A percentile compares a stretch with the other conserved stretches of the same genome.
Conservation (phyloP, 2,797 vertebrate species). For the Scarus forsteni region DNA sequence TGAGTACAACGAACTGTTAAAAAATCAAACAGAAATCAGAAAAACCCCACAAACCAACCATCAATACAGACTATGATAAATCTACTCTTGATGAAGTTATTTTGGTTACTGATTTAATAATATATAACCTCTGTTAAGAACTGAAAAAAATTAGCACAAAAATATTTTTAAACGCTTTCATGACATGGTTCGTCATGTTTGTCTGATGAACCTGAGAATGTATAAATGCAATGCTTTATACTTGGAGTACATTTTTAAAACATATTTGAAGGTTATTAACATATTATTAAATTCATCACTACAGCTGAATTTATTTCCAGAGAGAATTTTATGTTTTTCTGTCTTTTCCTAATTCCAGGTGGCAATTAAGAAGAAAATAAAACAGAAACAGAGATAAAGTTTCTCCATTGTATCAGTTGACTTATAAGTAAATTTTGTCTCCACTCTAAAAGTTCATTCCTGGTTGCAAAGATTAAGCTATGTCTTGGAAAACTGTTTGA, state of each 20-base stretch:
- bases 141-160: slow-evolving; percentile 11
- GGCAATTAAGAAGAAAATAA: not conserved
- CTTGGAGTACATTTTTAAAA: slow-evolving; percentile 1
- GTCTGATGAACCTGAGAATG: slow-evolving; percentile 41
- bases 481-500: not conserved
- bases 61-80: not conserved
- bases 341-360: not conserved
- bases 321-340: not conserved
- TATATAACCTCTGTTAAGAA: slow-evolving; percentile 19
- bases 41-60: slow-evolving; percentile 22
- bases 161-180: not conserved
- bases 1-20: not conserved
- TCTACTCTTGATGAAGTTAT: slow-evolving; percentile 2
- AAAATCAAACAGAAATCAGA: slow-evolving; percentile 9
- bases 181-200: slow-evolving; percentile 31
- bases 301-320: not conserved
- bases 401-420: not conserved
- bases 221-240: slow-evolving; percentile 5
- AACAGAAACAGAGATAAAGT: not conserved
- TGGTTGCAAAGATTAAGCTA: not conserved
- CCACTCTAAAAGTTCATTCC: slow-evolving; percentile 7
- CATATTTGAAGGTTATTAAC: not conserved
- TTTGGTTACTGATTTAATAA: slow-evolving; percentile 14
- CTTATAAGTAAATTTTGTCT: not conserved
- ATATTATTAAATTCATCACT: not conserved